Conservation (phyloP, 2,888 invertebrate species). For the Rhamnusium bicolor region DNA sequence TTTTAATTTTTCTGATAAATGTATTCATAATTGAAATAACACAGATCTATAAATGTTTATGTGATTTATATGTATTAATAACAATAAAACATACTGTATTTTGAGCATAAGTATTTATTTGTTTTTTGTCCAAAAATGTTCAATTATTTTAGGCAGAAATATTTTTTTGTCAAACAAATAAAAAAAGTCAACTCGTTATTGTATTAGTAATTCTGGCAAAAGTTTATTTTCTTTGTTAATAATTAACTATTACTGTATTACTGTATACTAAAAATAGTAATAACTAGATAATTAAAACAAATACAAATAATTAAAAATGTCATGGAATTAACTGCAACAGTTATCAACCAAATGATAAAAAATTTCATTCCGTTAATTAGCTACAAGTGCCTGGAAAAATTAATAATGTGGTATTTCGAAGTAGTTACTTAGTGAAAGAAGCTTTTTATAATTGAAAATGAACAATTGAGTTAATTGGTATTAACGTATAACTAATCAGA, state of each 20-base stretch:
- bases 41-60: not conserved
- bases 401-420: not conserved
- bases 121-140: not conserved
- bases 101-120: not conserved
- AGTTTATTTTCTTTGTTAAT: too few species aligned
- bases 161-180: too few species aligned
- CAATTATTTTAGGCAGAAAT: not conserved
- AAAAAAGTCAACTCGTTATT: too few species aligned
- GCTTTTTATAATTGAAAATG: not conserved
- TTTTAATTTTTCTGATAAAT: slow-evolving; percentile 1
- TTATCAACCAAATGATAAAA: too few species aligned
- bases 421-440: not conserved
- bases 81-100: not conserved
- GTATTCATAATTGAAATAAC: not conserved
- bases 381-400: not conserved
- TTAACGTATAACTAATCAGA: not conserved
- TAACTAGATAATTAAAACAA: too few species aligned
- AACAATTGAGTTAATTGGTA: not conserved
- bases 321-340: too few species aligned
- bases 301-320: too few species aligned
- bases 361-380: not conserved
- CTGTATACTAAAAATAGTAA: too few species aligned
- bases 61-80: not conserved
- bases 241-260: too few species aligned
- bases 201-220: too few species aligned